Evolutionary conservation across 2,113 vertebrate genomes (phyloP).

Genomic region (Urocynchramus pylzowi): DNA sequence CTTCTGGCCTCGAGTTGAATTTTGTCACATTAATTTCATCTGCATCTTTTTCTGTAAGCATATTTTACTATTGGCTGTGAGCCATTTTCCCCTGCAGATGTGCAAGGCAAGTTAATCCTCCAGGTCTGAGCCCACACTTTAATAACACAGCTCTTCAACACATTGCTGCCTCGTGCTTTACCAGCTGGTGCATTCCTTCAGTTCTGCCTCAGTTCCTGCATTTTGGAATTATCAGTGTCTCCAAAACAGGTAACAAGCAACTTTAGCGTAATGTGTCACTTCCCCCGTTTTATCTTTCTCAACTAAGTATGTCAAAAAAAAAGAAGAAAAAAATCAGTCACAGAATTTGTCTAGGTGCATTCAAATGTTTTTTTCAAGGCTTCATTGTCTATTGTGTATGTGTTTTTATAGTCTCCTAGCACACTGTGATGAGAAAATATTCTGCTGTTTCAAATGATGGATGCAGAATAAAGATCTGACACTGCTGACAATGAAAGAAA

Average conservation of each 20-base stretch:
- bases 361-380: not conserved
- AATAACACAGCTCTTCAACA: not conserved
- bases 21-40: not conserved
- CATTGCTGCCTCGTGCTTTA: not conserved
- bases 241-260: not conserved
- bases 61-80: not conserved
- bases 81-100: not conserved
- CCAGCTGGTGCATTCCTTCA: not conserved
- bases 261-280: not conserved
- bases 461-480: not conserved
- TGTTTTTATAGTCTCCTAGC: not conserved
- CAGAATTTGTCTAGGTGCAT: not conserved
- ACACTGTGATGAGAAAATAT: not conserved
- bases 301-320: not conserved
- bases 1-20: not conserved
- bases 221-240: not conserved
- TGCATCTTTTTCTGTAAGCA: not conserved
- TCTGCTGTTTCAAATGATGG: not conserved
- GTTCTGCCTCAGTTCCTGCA: not conserved
- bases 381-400: not conserved
- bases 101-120: not conserved
- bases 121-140: not conserved
- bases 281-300: not conserved
- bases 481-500: not conserved
- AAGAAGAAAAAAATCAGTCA: not conserved